Evolutionary conservation across 2,888 invertebrate species (phyloP), one percentile per base, ranked within the genome.

Genomic region (Andrena flavipes): DNA sequence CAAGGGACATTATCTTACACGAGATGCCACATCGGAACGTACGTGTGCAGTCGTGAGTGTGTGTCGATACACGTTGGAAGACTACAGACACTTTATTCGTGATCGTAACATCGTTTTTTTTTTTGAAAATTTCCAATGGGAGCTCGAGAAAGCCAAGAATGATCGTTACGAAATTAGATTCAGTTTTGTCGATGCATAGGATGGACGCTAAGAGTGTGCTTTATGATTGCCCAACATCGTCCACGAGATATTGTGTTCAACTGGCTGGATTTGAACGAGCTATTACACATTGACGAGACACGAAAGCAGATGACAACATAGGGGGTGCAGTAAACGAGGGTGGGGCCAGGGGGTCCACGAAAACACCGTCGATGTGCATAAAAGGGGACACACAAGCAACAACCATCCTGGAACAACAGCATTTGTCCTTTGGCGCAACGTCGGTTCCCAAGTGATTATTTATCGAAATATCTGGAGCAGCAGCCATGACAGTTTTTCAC

Each of bases 321-420:
- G 56, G 69, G 64, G 71, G 77, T 78, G 80, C 78, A 80, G 74
- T 75, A 75, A 42, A 79, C 42, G 16, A 16, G 42, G 42, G 42
- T 4, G 42, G 42, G 42, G 13, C 42, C 26, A 33, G 68, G 75
- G 75, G 48, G 71, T 73, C 77, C 86, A 69, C 64, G 74, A 56
- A 56, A 76, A 86, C 88, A 88, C 76, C 60, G 75, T 87, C 74
- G 85, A 85, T 81, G 83, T 87, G 80, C 79, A 86, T 72, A 84
- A 69, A 80, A 75, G 90, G 88, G 85, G 85, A 92, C 91, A 92
- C 82, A 92, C 91, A 92, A 88, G 91, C 92, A 91, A 91, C 91
- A 92, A 91, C 85, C 91, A 91, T 90, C 90, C 88, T 87, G 87
- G 84, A 89, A 90, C 90, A 92, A 84, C 84, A 91, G 85, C 89